Base-by-base conservation (phyloP, 1,140 invertebrate genomes). In the Meloidogyne floridensis region DNA sequence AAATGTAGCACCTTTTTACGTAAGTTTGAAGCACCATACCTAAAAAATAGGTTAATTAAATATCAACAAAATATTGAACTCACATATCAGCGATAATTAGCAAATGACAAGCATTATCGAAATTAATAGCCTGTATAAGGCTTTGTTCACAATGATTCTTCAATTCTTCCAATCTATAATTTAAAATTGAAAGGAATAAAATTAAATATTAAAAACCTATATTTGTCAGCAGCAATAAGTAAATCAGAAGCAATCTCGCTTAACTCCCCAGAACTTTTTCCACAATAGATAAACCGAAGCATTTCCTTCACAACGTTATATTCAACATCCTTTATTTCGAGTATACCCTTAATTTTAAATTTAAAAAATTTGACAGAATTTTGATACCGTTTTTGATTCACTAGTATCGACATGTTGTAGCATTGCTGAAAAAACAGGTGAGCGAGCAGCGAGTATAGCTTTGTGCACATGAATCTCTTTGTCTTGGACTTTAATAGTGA, bases 201-300 rank as follows among this genome's bases (percentile, higher is more conserved):
- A 18, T 56, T 2, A 20, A 65, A 43, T n/a, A 42, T 59, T 54
- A 76, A 80, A 9, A 73, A 84, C 80, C 89, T 70, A 76, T 89
- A 89, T 75, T 89, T 89, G 77, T 89, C 88, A 47, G 88, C 88
- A n/a, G 88, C 88, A 82, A 89, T 88, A 9, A 89, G 75, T n/a
- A 89, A 75, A 77, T 90, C 88, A 65, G 83, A 86, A 6, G 89
- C 89, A 53, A 89, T 84, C 69, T 89, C 88, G 11, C 80, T 82
- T 9, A 89, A 75, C 43, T 90, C 88, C 8, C 81, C 75, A 11
- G 84, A 76, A 78, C 85, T 89, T 9, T 80, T 43, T 13, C 89
- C 89, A 65, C 76, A 83, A 54, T 89, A 89, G 70, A 89, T 88
- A 74, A 89, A 90, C 32, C 83, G 74, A n/a, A 89, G 72, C 88